Base-by-base conservation (phyloP, 2,888 invertebrate species). In the Leptodirus hochenwartii region DNA sequence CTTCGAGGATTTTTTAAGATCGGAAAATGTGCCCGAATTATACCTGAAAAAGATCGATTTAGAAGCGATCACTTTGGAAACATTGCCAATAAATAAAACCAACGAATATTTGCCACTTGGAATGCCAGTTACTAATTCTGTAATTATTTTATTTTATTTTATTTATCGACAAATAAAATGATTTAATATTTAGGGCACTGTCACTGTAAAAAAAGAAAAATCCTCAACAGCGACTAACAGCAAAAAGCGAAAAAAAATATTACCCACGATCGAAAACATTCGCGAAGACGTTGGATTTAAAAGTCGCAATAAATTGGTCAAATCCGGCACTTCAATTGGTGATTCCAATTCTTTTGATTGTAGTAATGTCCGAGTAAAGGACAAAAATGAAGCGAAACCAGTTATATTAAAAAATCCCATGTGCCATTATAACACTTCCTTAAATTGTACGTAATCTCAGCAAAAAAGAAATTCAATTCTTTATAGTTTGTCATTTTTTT, bases 371-470 rank as follows among this genome's bases (percentile, higher is more conserved):
- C 27, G 30, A 15, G 24, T 15, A 9, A 27, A 27, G 11, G 6
- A 9, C 2, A 12, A 17, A 12, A n/a, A 13, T 8, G 8, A 9
- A 5, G 23, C 17, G 11, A 29, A 39, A 22, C 22, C 28, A 6
- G 15, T 40, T 3, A 46, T 44, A 36, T 39, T 51, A 11, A 33
- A 50, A 22, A 50, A 54, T 39, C 51, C 53, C 4, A 43, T 50
- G 36, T 54, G 52, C 32, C 47, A 54, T 38, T 55, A 51, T 30
- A 53, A 54, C 30, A 54, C 53, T 12, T 50, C 51, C n/a, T 36
- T 54, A 26, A 49, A 41, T 27, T 47, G 52, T 53, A 45, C 43
- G 39, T 33, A 22, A 2, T 6, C 4, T 30, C 11, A 8, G 5
- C 11, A n/a, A 10, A 24, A 24, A n/a, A 24, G 10, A 24, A 8